These are phyloP conservation scores for Willisornis vidua DNA, from an alignment of 2,113 vertebrate species.

Conservation along the genomic window DNA sequence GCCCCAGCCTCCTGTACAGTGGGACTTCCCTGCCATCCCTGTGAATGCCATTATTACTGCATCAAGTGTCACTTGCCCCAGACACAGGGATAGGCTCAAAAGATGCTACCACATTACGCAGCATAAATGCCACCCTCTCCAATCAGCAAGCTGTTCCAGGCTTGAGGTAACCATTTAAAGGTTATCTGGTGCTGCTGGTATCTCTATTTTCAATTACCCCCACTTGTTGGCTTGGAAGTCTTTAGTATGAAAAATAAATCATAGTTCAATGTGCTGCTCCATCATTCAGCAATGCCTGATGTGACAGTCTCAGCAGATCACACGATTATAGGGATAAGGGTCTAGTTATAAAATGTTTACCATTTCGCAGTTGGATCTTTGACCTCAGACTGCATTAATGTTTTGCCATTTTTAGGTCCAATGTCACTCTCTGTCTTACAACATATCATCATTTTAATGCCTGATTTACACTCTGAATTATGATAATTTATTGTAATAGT, in stretches of 20 bases:
- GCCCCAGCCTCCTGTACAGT: background rate
- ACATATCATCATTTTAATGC: slow-evolving; percentile 71
- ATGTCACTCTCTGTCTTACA: slow-evolving; percentile 64
- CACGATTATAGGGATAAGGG: slow-evolving; percentile 46
- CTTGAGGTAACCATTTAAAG: slow-evolving; percentile 17
- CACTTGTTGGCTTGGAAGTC: slow-evolving; percentile 28
- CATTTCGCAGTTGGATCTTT: slow-evolving; percentile 61
- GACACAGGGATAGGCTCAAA: background rate
- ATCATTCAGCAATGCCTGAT: background rate
- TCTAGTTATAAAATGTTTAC: slow-evolving; percentile 59
- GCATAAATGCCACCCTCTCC: background rate
- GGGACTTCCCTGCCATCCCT: background rate
- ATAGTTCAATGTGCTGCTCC: background rate
- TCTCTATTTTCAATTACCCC: slow-evolving; percentile 13
- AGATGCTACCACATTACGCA: background rate
- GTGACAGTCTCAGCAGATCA: slow-evolving; percentile 31
- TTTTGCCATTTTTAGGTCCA: slow-evolving; percentile 60
- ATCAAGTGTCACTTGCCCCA: background rate
- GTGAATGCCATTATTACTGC: background rate
- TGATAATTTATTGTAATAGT: slow-evolving; percentile 80
- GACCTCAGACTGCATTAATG: slow-evolving; percentile 60
- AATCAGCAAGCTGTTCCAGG: background rate
- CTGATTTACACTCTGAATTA: slow-evolving; percentile 67
- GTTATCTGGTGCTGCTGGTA: background rate
- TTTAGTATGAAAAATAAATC: slow-evolving; percentile 36